Evolutionary conservation across 2,113 vertebrate genomes (phyloP).

Genomic region (Sphaerodactylus townsendi): DNA sequence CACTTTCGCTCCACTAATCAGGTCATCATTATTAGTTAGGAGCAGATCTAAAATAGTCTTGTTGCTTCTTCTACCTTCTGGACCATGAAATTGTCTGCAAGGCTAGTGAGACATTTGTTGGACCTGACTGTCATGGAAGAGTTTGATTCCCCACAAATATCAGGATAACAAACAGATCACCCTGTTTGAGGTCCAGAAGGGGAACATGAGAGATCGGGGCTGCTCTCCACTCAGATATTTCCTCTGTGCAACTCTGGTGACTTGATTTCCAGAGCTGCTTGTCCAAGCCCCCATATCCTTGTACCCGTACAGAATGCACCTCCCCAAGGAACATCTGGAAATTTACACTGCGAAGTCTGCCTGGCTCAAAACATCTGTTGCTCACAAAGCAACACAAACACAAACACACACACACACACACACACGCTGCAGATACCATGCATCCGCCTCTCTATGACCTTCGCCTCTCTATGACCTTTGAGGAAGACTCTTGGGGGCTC

Average conservation of each 20-base stretch:
- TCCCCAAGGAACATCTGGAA: conserved; percentile 69
- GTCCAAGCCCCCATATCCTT: neutral
- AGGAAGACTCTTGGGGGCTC: neutral
- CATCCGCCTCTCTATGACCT: neutral
- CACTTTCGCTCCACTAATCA: too few relatives aligned
- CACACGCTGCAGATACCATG: too few relatives aligned
- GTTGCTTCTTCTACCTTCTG: too few relatives aligned
- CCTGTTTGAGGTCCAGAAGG: neutral
- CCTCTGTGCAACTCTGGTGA: neutral
- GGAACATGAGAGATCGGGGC: neutral
- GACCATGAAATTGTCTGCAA: too few relatives aligned
- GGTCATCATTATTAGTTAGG: too few relatives aligned
- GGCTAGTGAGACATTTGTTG: too few relatives aligned
- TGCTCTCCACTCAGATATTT: neutral
- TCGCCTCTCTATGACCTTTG: too few relatives aligned
- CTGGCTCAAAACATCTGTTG: conserved; percentile 63
- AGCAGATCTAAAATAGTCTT: too few relatives aligned
- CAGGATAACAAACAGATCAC: too few relatives aligned
- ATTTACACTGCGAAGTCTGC: conserved; percentile 69
- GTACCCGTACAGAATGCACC: neutral
- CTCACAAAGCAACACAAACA: neutral
- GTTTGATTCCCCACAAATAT: too few relatives aligned
- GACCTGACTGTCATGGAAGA: too few relatives aligned
- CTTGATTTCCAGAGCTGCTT: conserved; percentile 11
- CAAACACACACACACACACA: too few relatives aligned